Percentiles rank a stretch among this genome's conserved stretches.
These are phyloP conservation scores for Peribatodes rhomboidaria DNA, from an alignment of 2,888 invertebrate genomes.

Conservation along the genomic window DNA sequence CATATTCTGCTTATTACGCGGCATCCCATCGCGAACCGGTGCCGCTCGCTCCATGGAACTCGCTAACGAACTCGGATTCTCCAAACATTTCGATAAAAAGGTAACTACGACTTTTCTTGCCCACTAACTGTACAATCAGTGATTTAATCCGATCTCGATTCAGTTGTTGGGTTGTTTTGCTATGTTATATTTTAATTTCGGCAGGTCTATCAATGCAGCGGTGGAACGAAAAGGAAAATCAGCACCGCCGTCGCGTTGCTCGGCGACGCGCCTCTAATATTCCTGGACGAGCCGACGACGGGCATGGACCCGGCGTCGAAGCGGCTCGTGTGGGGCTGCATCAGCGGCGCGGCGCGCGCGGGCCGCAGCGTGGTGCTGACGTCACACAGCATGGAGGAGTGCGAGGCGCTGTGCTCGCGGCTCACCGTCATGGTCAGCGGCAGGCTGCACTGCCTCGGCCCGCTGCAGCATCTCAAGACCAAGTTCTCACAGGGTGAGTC, in stretches of 20 bases:
- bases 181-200: slow-evolving; percentile 9
- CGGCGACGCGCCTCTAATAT: slow-evolving; percentile 89
- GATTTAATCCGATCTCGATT: not conserved
- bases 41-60: slow-evolving; percentile 74
- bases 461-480: slow-evolving; percentile 88
- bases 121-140: not conserved
- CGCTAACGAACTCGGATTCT: slow-evolving; percentile 86
- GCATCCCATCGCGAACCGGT: slow-evolving; percentile 84
- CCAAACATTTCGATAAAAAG: slow-evolving; percentile 87
- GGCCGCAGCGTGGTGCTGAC: slow-evolving; percentile 91
- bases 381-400: slow-evolving; percentile 91
- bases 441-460: slow-evolving; percentile 89
- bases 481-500: slow-evolving; percentile 84
- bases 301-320: slow-evolving; percentile 95
- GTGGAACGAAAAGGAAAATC: slow-evolving; percentile 92
- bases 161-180: too few species aligned
- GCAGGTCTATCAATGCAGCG: slow-evolving; percentile 88
- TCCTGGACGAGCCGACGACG: slow-evolving; percentile 89
- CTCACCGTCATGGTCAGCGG: slow-evolving; percentile 93
- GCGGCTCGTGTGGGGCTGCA: slow-evolving; percentile 92
- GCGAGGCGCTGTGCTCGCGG: slow-evolving; percentile 92
- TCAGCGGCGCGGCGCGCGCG: slow-evolving; percentile 85
- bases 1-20: slow-evolving; percentile 89
- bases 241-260: slow-evolving; percentile 90
- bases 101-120: slow-evolving; percentile 49